A percentile compares a stretch with the other conserved stretches of the same genome.
phyloP scores from a whole-genome alignment of 1,140 invertebrate genomes.

The Bathynomus jamesi region DNA sequence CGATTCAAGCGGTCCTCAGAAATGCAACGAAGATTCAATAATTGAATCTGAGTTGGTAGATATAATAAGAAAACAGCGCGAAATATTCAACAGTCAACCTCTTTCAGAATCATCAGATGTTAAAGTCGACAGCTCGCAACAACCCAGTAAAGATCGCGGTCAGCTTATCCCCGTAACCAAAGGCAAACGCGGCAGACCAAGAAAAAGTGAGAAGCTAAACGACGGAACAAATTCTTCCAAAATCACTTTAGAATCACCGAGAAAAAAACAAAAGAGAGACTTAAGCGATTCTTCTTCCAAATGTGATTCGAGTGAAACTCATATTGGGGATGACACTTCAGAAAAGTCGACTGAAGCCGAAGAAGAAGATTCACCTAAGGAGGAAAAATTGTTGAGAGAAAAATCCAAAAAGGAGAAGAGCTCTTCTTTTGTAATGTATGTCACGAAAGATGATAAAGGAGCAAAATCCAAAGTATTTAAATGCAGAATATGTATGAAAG shows the following conservation, averaged over 20 bases:
- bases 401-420: neutral
- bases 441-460: neutral
- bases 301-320: neutral
- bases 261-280: neutral
- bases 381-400: neutral
- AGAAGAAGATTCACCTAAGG: neutral
- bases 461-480: constrained; percentile 13
- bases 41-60: neutral
- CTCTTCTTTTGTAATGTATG: neutral
- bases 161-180: neutral
- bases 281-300: neutral
- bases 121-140: neutral
- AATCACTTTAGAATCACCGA: neutral
- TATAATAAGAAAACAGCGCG: neutral
- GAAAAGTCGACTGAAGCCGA: neutral
- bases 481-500: constrained; percentile 30
- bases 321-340: no score
- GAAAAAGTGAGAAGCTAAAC: neutral
- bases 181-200: neutral
- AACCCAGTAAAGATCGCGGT: neutral
- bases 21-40: no score
- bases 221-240: neutral
- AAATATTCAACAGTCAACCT: neutral
- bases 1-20: no score
- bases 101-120: neutral